Percentiles rank a stretch among this genome's conserved stretches.
Conservation (phyloP, 2,888 invertebrate genomes). For the Polydrusus pterygomalis region DNA sequence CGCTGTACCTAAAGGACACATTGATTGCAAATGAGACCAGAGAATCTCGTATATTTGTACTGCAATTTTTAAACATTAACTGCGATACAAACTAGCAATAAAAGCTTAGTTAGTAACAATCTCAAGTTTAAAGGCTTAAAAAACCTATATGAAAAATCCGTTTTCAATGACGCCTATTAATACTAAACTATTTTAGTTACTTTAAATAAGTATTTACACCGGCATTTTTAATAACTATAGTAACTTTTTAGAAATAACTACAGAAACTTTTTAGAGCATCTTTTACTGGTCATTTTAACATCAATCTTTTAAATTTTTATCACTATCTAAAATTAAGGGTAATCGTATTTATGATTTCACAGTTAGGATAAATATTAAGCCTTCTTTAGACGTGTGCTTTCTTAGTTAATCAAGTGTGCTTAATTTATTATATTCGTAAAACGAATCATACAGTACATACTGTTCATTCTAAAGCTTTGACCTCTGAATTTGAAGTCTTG, state of each 20-base stretch:
- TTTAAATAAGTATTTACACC: constrained; percentile 59
- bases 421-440: no score
- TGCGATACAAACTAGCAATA: not conserved
- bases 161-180: constrained; percentile 1
- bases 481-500: no score
- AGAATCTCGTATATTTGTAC: no score
- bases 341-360: constrained; percentile 12
- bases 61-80: not conserved
- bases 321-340: constrained; percentile 23
- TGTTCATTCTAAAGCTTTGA: no score
- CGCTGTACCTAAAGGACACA: no score
- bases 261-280: constrained; percentile 57
- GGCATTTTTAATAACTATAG: constrained; percentile 60
- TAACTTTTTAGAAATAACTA: constrained; percentile 58
- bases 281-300: constrained; percentile 51
- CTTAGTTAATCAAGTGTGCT: no score
- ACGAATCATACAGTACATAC: no score
- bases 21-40: no score
- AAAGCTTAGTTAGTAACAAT: no score
- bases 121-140: not conserved
- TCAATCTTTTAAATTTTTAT: constrained; percentile 28
- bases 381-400: not conserved
- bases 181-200: constrained; percentile 16
- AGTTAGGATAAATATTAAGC: constrained; percentile 1
- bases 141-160: constrained; percentile 13